A percentile compares a stretch with the other conserved stretches of the same genome.
Conservation (phyloP, 1,140 invertebrate genomes). For the Onthophagus taurus region DNA sequence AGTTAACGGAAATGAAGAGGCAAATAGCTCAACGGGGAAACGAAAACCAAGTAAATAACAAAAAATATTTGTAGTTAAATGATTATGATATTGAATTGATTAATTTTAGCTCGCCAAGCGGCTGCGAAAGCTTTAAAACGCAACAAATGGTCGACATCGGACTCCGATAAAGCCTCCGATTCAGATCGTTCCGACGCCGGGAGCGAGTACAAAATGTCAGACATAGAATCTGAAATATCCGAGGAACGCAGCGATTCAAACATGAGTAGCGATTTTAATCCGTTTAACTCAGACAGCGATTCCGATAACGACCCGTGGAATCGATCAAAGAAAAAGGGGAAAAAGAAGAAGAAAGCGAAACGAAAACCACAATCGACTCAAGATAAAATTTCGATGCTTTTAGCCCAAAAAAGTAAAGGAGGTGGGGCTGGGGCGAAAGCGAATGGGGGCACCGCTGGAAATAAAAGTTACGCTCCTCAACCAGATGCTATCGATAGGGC, state of each 20-base stretch:
- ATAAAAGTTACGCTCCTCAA: slow-evolving; percentile 48
- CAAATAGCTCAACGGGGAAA: slow-evolving; percentile 43
- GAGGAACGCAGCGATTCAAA: slow-evolving; percentile 58
- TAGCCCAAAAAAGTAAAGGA: slow-evolving; percentile 46
- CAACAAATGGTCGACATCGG: slow-evolving; percentile 56
- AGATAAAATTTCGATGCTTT: slow-evolving; percentile 62
- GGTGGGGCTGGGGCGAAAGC: slow-evolving; percentile 24
- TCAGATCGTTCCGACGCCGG: slow-evolving; percentile 45
- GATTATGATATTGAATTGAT: too few species aligned
- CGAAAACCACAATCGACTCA: slow-evolving; percentile 61
- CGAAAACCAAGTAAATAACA: slow-evolving; percentile 45
- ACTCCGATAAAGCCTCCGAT: slow-evolving; percentile 47
- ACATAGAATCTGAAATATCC: slow-evolving; percentile 48
- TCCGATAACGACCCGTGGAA: slow-evolving; percentile 82
- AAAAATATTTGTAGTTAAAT: neutral
- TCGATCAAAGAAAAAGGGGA: slow-evolving; percentile 61
- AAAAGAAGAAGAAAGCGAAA: slow-evolving; percentile 56
- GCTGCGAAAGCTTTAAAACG: slow-evolving; percentile 60
- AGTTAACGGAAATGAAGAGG: slow-evolving; percentile 39
- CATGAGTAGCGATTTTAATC: slow-evolving; percentile 75
- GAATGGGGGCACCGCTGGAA: slow-evolving; percentile 24
- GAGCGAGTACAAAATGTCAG: slow-evolving; percentile 52
- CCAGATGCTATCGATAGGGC: slow-evolving; percentile 76
- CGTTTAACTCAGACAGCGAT: slow-evolving; percentile 74
- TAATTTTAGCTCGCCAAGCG: slow-evolving; percentile 53